Conservation (phyloP, 2,113 vertebrate species). For the Natator depressus region DNA sequence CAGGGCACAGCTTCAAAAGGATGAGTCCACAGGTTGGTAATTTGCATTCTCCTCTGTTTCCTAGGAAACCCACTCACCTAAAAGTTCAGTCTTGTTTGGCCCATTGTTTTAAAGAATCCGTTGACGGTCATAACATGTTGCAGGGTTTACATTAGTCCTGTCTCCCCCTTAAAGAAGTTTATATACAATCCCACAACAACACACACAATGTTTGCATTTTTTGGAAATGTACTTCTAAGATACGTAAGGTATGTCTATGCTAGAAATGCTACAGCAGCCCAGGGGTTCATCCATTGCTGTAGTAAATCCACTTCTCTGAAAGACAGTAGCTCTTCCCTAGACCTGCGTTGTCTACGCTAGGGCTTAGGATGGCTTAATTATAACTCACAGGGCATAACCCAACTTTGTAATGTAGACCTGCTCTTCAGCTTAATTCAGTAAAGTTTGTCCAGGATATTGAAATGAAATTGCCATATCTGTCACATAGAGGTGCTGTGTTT, state of each 20-base stretch:
- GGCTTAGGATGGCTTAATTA: not conserved
- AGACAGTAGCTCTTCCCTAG: too few relatives aligned
- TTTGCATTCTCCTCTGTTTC: not conserved
- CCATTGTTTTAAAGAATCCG: not conserved
- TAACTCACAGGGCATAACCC: not conserved
- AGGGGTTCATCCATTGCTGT: too few relatives aligned
- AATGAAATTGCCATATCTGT: not conserved
- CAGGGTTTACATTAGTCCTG: not conserved
- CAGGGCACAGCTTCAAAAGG: not conserved
- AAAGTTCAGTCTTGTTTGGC: not conserved
- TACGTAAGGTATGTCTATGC: not conserved
- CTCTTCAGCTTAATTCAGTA: not conserved
- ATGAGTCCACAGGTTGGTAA: not conserved
- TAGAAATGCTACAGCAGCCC: too few relatives aligned
- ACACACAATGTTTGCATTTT: not conserved
- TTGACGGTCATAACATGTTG: not conserved
- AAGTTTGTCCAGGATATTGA: not conserved
- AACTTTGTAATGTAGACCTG: not conserved
- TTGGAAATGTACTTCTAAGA: not conserved
- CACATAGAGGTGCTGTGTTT: rapidly evolving
- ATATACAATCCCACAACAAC: not conserved
- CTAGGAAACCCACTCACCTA: not conserved
- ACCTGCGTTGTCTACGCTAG: too few relatives aligned
- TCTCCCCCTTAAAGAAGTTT: not conserved
- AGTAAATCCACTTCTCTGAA: too few relatives aligned